Base-by-base conservation (phyloP, 2,888 invertebrate genomes). In the Vanessa cardui region DNA sequence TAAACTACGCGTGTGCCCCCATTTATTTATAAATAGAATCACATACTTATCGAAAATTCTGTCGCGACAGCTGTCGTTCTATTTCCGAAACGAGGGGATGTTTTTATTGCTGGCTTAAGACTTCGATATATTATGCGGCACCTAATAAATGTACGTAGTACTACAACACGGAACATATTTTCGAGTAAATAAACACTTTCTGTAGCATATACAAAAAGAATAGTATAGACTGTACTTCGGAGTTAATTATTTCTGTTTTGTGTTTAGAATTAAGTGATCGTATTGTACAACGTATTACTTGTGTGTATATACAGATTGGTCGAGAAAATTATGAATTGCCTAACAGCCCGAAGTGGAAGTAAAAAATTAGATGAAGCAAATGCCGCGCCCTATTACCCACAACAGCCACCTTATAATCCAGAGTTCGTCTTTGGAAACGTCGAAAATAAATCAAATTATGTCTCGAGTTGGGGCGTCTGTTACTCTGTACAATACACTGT, bases 401-500 rank as follows among this genome's bases (percentile, higher is more conserved):
- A 81, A 33, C 90, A 90, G 74, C 85, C 89, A 74, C 90, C 91
- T 58, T 91, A 86, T 78, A 91, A 91, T 77, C 91, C 91, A 61
- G 84, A 90, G 72, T 88, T 82, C 78, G 76, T 82, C 45, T 80
- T 80, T 75, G 82, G 81, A 73, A 75, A 77, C 71, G 74, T 80
- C 70, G 80, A 78, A 75, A 75, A 76, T 71, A 78, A 77, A 71
- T 74, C 75, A 61, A 73, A 72, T 71, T 68, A 73, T 50, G 73
- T 77, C 65, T 73, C 79, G 66, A 72, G 77, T 67, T 84, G 83
- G 83, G 78, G 76, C 69, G 72, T 75, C 60, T 80, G 74, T 69
- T 79, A 83, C 72, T 78, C 78, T 65, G 81, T 83, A 72, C 72
- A 77, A 68, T 69, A 70, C 46, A 61, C 70, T 33, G 62, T 66